A percentile compares a stretch with the other conserved stretches of the same genome.
phyloP scores from a whole-genome alignment of 2,888 invertebrate species.

The Euplagia quadripunctaria region DNA sequence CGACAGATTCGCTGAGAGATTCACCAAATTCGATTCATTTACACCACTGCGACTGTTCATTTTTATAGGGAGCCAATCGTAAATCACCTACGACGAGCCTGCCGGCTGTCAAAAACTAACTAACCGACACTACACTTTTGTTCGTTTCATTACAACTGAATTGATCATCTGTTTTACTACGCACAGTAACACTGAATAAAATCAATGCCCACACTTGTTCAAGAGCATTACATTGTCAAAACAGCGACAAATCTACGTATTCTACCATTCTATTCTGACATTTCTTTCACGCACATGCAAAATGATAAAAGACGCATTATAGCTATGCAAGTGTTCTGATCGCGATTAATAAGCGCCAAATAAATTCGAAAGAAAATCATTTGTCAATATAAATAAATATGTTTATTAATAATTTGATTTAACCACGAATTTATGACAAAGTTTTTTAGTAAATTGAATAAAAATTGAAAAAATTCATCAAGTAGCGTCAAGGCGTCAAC shows the following conservation, averaged over 20 bases:
- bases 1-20: slow-evolving; percentile 78
- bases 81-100: slow-evolving; percentile 77
- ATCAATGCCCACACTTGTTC: slow-evolving; percentile 52
- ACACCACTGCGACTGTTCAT: slow-evolving; percentile 85
- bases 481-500: slow-evolving; percentile 82
- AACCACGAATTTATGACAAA: slow-evolving; percentile 52
- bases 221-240: slow-evolving; percentile 75
- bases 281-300: slow-evolving; percentile 82
- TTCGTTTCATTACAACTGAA: slow-evolving; percentile 77
- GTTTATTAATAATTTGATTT: slow-evolving; percentile 48
- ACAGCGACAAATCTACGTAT: slow-evolving; percentile 66
- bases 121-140: slow-evolving; percentile 72
- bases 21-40: slow-evolving; percentile 84
- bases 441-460: slow-evolving; percentile 45
- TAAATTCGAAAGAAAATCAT: slow-evolving; percentile 61
- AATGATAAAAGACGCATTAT: slow-evolving; percentile 76
- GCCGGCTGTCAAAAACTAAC: slow-evolving; percentile 81
- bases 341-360: slow-evolving; percentile 48
- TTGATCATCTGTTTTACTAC: slow-evolving; percentile 54
- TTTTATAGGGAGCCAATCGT: slow-evolving; percentile 74
- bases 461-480: slow-evolving; percentile 67
- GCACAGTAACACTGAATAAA: slow-evolving; percentile 53
- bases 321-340: slow-evolving; percentile 58
- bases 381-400: slow-evolving; percentile 55
- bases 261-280: slow-evolving; percentile 73